Percentiles rank a stretch among this genome's conserved stretches.
Evolutionary conservation across 2,113 vertebrate genomes (phyloP).

Genomic region (Spea bombifrons): DNA sequence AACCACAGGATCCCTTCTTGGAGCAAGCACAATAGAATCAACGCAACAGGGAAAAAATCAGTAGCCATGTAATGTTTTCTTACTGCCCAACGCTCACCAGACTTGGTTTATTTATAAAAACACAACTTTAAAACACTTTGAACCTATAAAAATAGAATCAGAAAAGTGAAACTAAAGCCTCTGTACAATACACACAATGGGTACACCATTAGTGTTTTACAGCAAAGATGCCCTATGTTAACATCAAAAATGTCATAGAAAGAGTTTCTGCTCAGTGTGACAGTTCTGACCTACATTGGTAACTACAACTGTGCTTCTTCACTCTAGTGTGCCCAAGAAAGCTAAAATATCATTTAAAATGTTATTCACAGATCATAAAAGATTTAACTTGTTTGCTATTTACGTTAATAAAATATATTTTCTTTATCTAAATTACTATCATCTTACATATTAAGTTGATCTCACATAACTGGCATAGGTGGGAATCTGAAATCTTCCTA

Average conservation of each 20-base stretch:
- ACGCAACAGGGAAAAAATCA: no score
- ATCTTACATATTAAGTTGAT: conserved; percentile 17
- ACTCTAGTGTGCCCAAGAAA: conserved; percentile 5
- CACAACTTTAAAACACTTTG: neutral
- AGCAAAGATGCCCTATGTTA: conserved; percentile 16
- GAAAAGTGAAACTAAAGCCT: neutral
- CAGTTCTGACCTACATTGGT: conserved; percentile 40
- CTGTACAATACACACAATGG: neutral
- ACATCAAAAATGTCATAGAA: conserved; percentile 20
- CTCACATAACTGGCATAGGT: conserved; percentile 1
- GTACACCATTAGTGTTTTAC: conserved; percentile 4
- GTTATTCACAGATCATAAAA: conserved; percentile 3
- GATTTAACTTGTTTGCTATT: neutral
- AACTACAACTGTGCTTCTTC: neutral
- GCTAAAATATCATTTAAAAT: conserved; percentile 18
- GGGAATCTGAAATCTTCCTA: conserved; percentile 26
- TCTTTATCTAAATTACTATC: neutral
- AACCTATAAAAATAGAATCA: neutral
- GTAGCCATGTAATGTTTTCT: neutral
- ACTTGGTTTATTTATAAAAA: neutral
- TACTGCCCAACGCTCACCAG: neutral
- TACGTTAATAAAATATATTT: conserved; percentile 1
- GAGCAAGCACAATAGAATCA: no score
- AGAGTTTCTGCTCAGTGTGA: conserved; percentile 18
- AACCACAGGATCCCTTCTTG: no score